phyloP scores from a whole-genome alignment of 2,888 invertebrate species.

The Thalpophila matura region DNA sequence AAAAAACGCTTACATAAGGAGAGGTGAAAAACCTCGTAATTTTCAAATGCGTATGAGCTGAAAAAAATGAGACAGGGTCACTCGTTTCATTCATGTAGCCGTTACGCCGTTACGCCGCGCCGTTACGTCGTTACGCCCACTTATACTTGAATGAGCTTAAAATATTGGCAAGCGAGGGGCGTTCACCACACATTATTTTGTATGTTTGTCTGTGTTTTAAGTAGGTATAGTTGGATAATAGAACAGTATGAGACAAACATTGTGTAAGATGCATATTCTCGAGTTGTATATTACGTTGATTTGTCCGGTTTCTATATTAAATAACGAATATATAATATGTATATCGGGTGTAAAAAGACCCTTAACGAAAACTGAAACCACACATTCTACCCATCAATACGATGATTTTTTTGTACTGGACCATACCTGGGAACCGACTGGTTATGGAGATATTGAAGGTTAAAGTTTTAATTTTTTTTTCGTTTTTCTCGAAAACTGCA shows the following conservation, averaged over 20 bases:
- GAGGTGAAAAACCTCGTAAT: constrained; percentile 40
- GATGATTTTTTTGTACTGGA: no score
- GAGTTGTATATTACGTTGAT: not conserved
- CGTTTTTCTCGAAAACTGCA: no score
- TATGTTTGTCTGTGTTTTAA: constrained; percentile 37
- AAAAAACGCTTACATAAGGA: not conserved
- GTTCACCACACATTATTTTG: constrained; percentile 28
- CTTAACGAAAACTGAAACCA: no score
- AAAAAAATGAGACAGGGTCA: constrained; percentile 26
- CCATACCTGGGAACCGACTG: no score
- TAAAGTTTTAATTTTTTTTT: no score
- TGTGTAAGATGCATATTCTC: not conserved
- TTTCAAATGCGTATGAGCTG: constrained; percentile 1
- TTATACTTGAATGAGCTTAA: constrained; percentile 56
- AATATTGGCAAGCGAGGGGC: constrained; percentile 47
- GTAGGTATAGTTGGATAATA: constrained; percentile 37
- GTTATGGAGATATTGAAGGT: no score
- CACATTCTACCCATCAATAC: no score
- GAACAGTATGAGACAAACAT: constrained; percentile 2
- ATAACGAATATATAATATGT: no score
- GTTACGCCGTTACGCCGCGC: no score
- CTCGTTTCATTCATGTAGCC: constrained; percentile 44
- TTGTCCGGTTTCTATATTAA: not conserved
- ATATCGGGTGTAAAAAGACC: no score
- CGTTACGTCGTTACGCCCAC: constrained; percentile 37